Percentiles rank a stretch among this genome's conserved stretches.
Conservation (phyloP, 2,888 invertebrate genomes). For the Troides aeacus region DNA sequence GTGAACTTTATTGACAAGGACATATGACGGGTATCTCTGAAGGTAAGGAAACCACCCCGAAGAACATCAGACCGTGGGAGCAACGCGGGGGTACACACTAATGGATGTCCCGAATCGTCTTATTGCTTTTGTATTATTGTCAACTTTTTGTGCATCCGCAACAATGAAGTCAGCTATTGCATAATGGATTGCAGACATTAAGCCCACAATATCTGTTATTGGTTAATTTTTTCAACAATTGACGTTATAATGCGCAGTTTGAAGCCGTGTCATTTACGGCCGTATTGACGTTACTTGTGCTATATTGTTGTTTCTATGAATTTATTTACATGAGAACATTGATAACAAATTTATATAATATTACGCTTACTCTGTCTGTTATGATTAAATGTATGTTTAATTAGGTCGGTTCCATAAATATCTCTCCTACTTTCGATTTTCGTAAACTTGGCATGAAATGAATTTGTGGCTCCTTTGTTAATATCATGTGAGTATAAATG, state of each 20-base stretch:
- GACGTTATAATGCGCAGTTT: conserved; percentile 36
- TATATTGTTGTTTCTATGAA: conserved; percentile 25
- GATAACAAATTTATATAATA: neutral
- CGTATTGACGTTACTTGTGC: conserved; percentile 4
- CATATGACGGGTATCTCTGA: conserved; percentile 39
- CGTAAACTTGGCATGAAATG: neutral
- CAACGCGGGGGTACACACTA: conserved; percentile 65
- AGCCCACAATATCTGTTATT: conserved; percentile 45
- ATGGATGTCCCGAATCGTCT: conserved; percentile 65
- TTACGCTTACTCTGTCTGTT: neutral
- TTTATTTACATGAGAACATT: neutral
- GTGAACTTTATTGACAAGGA: conserved; percentile 36
- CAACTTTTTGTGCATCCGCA: conserved; percentile 54
- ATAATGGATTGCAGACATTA: conserved; percentile 44
- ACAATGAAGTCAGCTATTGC: conserved; percentile 53
- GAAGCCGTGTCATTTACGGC: conserved; percentile 32
- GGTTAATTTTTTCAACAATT: conserved; percentile 46
- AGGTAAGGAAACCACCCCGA: conserved; percentile 51
- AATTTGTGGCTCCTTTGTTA: neutral
- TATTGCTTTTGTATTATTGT: conserved; percentile 74
- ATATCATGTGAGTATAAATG: neutral
- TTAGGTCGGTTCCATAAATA: neutral
- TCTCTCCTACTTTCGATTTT: too few relatives aligned
- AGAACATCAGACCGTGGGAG: conserved; percentile 68
- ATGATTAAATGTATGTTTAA: neutral